Base-by-base conservation (phyloP, 2,113 vertebrate genomes). In the Nothoprocta perdicaria region DNA sequence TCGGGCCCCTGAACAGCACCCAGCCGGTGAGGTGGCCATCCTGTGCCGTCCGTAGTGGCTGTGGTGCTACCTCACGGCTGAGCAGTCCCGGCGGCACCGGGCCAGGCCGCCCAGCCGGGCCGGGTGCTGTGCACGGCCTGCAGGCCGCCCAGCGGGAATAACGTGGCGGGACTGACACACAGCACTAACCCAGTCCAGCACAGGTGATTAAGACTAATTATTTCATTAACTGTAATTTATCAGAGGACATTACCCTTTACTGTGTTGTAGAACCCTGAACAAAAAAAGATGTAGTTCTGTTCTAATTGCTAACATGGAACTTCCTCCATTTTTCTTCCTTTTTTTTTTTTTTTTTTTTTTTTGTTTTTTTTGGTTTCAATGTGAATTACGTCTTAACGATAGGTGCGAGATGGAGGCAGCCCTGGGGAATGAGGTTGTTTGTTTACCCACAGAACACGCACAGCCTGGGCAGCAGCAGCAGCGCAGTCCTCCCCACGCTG, bases 391-490 rank as follows among this genome's bases (percentile, higher is more conserved):
- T 93, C 89, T 83, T 92, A 69, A 68, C 92, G 95, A 93, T 96
- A 84, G 93, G 88, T 95, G 88, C 96, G 96, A 97, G 96, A 97
- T 97, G 96, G 95, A 96, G 93, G 86, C 50, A 63, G 92, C 96
- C 95, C 93, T 95, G 69, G 95, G 95, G 95, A 95, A 87, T 83
- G 79, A 92, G 92, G 80, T 80, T 96, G 93, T 97, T 96, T 97
- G 93, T 96, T 96, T 96, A 96, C 48, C 91, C 94, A 92, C 93
- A 95, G 80, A 93, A 94, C 94, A 94, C 58, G 52, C 93, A 93
- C 88, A 93, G 80, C 91, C 79, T 89, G 94, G 95, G 78, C 91
- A 62, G 76, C 92, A 62, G 76, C 92, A 94, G 86, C 89, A 86
- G 85, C 57, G 81, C n/a, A 86, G 73, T 65, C 83, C 91, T 89